These are phyloP conservation scores for Centropristis striata DNA, from an alignment of 2,113 vertebrate genomes.

Conservation along the genomic window DNA sequence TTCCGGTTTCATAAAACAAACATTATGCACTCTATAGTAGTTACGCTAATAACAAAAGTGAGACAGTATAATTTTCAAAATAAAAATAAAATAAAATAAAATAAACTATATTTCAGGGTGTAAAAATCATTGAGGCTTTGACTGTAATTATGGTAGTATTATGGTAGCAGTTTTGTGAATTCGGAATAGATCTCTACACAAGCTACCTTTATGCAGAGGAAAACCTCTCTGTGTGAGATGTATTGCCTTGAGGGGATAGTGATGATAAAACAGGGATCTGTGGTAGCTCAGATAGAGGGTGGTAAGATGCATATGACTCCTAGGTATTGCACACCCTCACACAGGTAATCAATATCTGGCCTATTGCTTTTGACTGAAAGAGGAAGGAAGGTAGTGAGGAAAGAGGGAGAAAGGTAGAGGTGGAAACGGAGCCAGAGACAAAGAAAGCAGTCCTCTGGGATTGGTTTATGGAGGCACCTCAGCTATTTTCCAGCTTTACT, in stretches of 20 bases:
- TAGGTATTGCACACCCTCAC: constrained; percentile 49
- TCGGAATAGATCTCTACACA: constrained; percentile 3
- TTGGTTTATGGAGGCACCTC: constrained; percentile 54
- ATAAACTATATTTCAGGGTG: neutral
- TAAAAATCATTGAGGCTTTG: too few relatives aligned
- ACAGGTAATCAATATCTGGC: constrained; percentile 72
- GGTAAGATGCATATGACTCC: constrained; percentile 55
- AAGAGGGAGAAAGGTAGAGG: constrained; percentile 52
- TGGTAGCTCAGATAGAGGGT: constrained; percentile 33
- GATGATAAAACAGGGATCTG: constrained; percentile 52
- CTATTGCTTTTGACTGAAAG: constrained; percentile 57
- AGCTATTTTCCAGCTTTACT: constrained; percentile 60
- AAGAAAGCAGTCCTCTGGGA: constrained; percentile 49
- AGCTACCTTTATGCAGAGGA: constrained; percentile 23
- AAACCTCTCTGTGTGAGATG: constrained; percentile 37
- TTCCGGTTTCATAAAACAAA: too few relatives aligned
- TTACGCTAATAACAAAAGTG: neutral
- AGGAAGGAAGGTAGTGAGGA: constrained; percentile 30
- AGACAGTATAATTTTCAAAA: neutral
- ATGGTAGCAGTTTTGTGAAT: constrained; percentile 20
- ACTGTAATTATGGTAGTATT: constrained; percentile 2
- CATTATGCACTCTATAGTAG: too few relatives aligned
- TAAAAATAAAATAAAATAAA: too few relatives aligned
- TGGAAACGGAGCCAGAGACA: constrained; percentile 48
- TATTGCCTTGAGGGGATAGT: constrained; percentile 49